Base-by-base conservation (phyloP, 1,140 invertebrate genomes). In the Ditylenchus dipsaci region DNA sequence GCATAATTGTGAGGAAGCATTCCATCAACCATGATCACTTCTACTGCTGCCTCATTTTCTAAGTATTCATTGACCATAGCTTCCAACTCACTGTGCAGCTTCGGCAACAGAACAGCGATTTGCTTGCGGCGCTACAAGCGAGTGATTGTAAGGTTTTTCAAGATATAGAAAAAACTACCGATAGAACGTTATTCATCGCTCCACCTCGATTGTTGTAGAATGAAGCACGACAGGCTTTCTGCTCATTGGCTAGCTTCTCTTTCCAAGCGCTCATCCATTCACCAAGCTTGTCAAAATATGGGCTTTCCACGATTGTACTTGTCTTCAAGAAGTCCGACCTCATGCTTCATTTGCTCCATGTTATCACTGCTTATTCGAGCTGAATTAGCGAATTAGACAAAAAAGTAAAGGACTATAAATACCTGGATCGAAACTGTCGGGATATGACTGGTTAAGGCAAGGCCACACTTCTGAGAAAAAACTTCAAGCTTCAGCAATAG, bases 131-230 rank as follows among this genome's bases (percentile, higher is more conserved):
- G 62, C 67, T 68, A 47, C 23, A 53, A 53, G 11, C 33, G 3
- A 38, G 45, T 21, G 17, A 26, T 63, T 43, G n/a, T 38, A n/a
- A 5, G 26, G 19, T n/a, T 65, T 21, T 15, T 26, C 0, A 13
- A 53, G 59, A 13, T 29, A 21, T n/a, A 47, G 60, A 1, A 33
- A 26, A 33, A 60, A 3, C 15, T 47, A 68, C 67, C 42, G 63
- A 53, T n/a, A 68, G 61, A n/a, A 42, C 65, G 5, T 45, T 33
- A 63, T 26, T 53, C 15, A 68, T 27, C 27, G 29, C 53, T 11
- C 67, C 67, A 8, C 45, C 67, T 15, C 67, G 56, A 38, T 68
- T 68, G 23, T 66, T 68, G 19, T 68, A 68, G 19, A 68, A 68
- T 9, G 67, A 68, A 7, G 67, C 67, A 29, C 67, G 67, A 17